Evolutionary conservation across 2,113 vertebrate species (phyloP).

Genomic region (Eudorcas thomsonii): DNA sequence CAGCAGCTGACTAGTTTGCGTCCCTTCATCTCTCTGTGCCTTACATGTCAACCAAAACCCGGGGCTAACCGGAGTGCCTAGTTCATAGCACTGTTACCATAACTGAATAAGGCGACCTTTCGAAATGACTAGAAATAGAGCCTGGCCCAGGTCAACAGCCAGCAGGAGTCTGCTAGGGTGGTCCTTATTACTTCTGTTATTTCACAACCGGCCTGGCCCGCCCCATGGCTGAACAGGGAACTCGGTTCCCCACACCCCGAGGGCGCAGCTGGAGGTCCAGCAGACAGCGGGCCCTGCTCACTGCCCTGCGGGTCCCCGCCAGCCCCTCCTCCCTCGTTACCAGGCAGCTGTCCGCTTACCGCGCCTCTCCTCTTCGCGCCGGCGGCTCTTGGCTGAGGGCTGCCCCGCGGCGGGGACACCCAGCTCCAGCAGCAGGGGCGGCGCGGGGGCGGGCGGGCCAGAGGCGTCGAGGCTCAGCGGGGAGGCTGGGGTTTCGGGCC

Average conservation of each 20-base stretch:
- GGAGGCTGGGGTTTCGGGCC: conserved; percentile 53
- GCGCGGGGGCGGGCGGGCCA: background rate
- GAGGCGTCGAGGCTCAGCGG: conserved; percentile 70
- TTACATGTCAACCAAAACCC: background rate
- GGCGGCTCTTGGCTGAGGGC: conserved; percentile 82
- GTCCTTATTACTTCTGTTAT: background rate
- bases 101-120: background rate
- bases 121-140: background rate
- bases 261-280: background rate
- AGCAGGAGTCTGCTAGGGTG: background rate
- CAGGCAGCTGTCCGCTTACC: conserved; percentile 16
- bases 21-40: background rate
- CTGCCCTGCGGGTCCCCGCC: background rate
- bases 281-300: background rate
- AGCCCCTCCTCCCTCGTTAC: background rate
- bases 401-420: conserved; percentile 78
- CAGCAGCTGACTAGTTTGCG: background rate
- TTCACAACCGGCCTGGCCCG: background rate
- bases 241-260: background rate
- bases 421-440: conserved; percentile 80
- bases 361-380: conserved; percentile 73
- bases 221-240: background rate
- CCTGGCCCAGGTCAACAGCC: background rate
- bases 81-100: background rate
- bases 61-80: background rate